Base-by-base conservation (phyloP, 1,140 invertebrate species). In the Cryptotermes secundus region DNA sequence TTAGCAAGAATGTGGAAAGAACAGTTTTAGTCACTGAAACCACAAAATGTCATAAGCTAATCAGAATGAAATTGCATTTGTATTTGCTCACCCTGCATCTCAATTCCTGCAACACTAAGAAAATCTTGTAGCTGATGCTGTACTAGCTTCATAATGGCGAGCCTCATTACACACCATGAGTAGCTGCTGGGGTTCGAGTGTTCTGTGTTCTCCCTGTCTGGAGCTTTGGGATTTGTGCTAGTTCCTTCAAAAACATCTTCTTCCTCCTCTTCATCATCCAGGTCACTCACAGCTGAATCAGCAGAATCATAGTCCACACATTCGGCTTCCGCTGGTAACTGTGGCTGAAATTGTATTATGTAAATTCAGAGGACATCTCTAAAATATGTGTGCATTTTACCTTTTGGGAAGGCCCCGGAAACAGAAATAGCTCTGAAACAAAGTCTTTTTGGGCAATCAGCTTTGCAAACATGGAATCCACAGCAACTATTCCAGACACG, bases 131-230 rank as follows among this genome's bases (percentile, higher is more conserved):
- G 89, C 87, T 97, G 96, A 80, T 92, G 90, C 86, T 97, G 94
- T 45, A 97, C 94, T 81, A 98, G 93, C 87, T 95, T 94, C 53
- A 99, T 92, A 84, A 97, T 93, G 53, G 97, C 96, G 87, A 97
- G 93, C 86, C 98, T 93, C 89, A 99, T 95, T 79, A 99, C 93
- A 87, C 94, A 94, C 99, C 99, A 99, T 84, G 96, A 96, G 89
- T 98, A 99, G 26, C 96, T 97, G 87, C 95, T 95, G 9, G 97
- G 96, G 91, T 99, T 96, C 45, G 94, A 94, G 89, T 99, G 97
- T 89, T 99, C 97, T 34, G 91, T 94, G 88, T 97, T 97, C 72
- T 89, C 89, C n/a, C n/a, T 72, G 59, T 72, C 59, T n/a, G 59
- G 59, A 31, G 7, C 59, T 72, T 72, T 72, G 1, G 59, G 59